Evolutionary conservation across 2,888 invertebrate genomes (phyloP), one percentile per base, ranked within the genome.

Genomic region (Trissolcus japonicus): DNA sequence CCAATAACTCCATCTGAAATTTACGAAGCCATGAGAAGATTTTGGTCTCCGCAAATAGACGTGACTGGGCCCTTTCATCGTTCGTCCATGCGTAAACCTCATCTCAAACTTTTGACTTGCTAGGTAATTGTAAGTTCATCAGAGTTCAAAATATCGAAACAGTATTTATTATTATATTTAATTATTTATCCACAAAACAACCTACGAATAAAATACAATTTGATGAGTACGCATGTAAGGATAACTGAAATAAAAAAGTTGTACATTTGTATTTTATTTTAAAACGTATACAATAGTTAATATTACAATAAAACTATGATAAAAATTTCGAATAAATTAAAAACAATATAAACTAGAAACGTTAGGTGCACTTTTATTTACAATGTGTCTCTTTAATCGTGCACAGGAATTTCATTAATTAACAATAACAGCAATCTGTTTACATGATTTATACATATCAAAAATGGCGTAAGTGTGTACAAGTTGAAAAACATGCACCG

Each of bases 1-100:
- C 92, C 94, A 0, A 93, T 97, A 66, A 94, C 93, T 19, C 94
- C 95, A 0, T 91, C 92, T 11, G 96, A 97, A 90, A 94, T 97
- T 53, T 92, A 93, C 79, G 97, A 97, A 90, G 96, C 94, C 0
- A 91, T 97, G 83, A 90, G 96, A 62, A 91, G 97, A 78, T 94
- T 93, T 85, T 92, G 91, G 86, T 91, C 91, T 41, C 93, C 93
- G 0, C 92, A 91, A 83, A 90, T 90, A 46, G 93, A 88, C 60
- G 84, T 86, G 76, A 84, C 86, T 9, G 89, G 89, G 16, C 89
- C 89, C 11, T 89, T 89, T 77, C 83, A 86, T 67, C 82, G 88
- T 40, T 86, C 86, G 81, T 86, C 87, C 2, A 83, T 87, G 78
- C 83, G 83, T 68, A 83, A 82, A 65, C 82, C 83, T 6, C 84